These are phyloP conservation scores for Cyanoramphus novaezelandiae DNA, from an alignment of 2,113 vertebrate genomes.

Conservation along the genomic window DNA sequence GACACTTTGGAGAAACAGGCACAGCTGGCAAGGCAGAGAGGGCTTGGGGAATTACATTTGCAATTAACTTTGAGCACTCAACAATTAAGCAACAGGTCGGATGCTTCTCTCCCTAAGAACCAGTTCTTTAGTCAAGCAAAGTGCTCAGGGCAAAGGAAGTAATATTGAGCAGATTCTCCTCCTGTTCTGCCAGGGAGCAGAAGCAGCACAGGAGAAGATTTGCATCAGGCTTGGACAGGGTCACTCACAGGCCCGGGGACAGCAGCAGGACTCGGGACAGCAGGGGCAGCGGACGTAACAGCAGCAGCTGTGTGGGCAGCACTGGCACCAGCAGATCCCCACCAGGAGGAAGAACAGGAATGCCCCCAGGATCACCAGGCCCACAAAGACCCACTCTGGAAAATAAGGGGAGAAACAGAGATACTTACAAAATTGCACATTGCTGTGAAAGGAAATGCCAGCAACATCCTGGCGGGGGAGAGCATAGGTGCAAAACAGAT, in stretches of 20 bases:
- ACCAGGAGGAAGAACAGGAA: slow-evolving; percentile 88
- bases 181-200: not conserved
- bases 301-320: slow-evolving; percentile 97
- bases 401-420: slow-evolving; percentile 34
- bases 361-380: slow-evolving; percentile 85
- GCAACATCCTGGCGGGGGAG: not conserved
- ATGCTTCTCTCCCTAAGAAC: slow-evolving; percentile 3
- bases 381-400: slow-evolving; percentile 96
- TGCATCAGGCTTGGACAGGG: not conserved
- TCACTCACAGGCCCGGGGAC: slow-evolving; percentile 91
- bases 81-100: slow-evolving; percentile 41
- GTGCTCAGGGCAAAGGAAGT: not conserved
- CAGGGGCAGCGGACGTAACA: slow-evolving; percentile 96
- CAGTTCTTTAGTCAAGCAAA: not conserved
- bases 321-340: slow-evolving; percentile 98
- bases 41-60: not conserved
- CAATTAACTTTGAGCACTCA: slow-evolving; percentile 59
- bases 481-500: not conserved
- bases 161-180: not conserved
- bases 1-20: not conserved
- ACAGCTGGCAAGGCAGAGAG: slow-evolving; percentile 21
- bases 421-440: not conserved
- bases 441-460: not conserved
- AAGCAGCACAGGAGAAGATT: not conserved
- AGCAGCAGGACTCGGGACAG: slow-evolving; percentile 96